phyloP scores from a whole-genome alignment of 1,140 invertebrate species.

The Nymphalis io region DNA sequence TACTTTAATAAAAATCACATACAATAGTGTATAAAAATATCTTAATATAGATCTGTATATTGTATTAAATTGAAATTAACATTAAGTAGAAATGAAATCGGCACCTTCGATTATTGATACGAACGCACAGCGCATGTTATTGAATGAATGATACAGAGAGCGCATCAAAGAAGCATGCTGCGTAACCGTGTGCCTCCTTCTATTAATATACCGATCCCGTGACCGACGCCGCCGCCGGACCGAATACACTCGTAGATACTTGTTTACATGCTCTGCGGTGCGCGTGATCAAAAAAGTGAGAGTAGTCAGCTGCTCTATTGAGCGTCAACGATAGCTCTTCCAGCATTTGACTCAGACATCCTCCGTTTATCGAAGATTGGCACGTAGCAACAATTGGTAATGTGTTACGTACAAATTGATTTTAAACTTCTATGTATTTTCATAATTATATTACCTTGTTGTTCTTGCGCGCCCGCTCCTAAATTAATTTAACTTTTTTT shows the following conservation, averaged over 20 bases:
- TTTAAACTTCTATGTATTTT: too few relatives aligned
- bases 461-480: too few relatives aligned
- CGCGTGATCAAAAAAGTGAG: conserved; percentile 23
- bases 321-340: not conserved
- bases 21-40: too few relatives aligned
- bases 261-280: conserved; percentile 3
- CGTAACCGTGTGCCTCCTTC: not conserved
- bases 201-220: conserved; percentile 24
- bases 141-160: conserved; percentile 13
- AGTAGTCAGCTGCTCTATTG: conserved; percentile 6
- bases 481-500: too few relatives aligned
- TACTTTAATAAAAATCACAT: too few relatives aligned
- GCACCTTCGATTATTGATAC: too few relatives aligned
- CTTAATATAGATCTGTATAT: too few relatives aligned
- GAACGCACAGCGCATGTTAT: not conserved
- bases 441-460: too few relatives aligned
- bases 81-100: too few relatives aligned
- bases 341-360: not conserved
- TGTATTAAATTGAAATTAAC: too few relatives aligned
- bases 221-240: conserved; percentile 4
- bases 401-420: too few relatives aligned
- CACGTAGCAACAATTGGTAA: not conserved
- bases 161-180: not conserved
- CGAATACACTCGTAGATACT: not conserved
- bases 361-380: not conserved